Conservation (phyloP, 2,113 vertebrate genomes). For the Paradisaea rubra region DNA sequence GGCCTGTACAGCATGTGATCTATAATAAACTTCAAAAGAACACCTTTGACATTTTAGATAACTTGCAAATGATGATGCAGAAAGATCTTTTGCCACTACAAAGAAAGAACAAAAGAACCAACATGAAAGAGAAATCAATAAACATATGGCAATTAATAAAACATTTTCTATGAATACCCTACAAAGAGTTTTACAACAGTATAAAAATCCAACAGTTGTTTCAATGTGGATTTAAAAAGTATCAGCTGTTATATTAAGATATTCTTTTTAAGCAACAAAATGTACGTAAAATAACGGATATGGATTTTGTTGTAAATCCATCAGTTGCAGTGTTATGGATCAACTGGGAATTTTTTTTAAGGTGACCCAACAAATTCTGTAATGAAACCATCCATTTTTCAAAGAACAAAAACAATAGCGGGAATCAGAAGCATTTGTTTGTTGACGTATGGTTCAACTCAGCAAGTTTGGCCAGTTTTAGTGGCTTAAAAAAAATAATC, state of each 20-base stretch:
- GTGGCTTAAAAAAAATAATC: not conserved
- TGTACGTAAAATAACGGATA: constrained; percentile 70
- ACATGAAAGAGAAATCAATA: constrained; percentile 99
- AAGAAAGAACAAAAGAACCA: constrained; percentile 99
- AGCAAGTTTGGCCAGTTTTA: not conserved
- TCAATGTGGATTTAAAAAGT: constrained; percentile 81
- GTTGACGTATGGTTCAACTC: constrained; percentile 11
- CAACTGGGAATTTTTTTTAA: constrained; percentile 27
- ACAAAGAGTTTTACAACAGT: constrained; percentile 88
- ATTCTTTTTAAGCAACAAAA: constrained; percentile 70
- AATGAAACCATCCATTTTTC: constrained; percentile 31
- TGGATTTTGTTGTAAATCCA: constrained; percentile 74
- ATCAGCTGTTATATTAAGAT: constrained; percentile 82
- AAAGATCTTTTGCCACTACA: constrained; percentile 99
- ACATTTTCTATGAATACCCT: constrained; percentile 96
- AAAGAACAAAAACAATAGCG: constrained; percentile 9
- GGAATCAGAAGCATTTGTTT: constrained; percentile 48
- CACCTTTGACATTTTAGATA: constrained; percentile 98
- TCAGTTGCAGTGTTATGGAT: constrained; percentile 59
- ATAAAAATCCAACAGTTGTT: constrained; percentile 86
- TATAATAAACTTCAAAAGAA: constrained; percentile 96
- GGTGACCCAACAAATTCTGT: constrained; percentile 26
- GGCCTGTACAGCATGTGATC: constrained; percentile 87
- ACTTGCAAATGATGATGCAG: constrained; percentile 97
- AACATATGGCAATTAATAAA: constrained; percentile 99